Conservation (phyloP, 2,888 invertebrate species). For the Tenodera sinensis region DNA sequence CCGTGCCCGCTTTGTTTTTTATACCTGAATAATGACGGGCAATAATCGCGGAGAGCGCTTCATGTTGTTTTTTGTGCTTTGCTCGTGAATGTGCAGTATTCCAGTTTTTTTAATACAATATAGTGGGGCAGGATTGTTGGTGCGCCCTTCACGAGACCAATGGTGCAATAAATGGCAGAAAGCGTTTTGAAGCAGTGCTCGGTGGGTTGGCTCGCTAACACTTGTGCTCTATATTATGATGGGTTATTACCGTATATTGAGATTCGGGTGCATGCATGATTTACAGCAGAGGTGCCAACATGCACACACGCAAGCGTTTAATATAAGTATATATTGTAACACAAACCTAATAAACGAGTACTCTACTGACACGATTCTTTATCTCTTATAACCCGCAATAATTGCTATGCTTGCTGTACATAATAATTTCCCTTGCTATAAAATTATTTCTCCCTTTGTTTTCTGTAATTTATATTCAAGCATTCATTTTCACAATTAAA, state of each 20-base stretch:
- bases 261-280: neutral
- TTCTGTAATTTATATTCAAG: neutral
- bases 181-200: neutral
- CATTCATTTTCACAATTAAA: too few relatives aligned
- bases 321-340: neutral
- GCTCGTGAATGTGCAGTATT: neutral
- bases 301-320: neutral
- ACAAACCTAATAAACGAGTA: neutral
- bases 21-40: constrained; percentile 21
- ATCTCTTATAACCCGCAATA: neutral
- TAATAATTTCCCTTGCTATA: neutral
- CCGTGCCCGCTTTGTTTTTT: constrained; percentile 2
- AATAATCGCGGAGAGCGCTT: constrained; percentile 19
- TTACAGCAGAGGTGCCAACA: neutral
- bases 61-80: constrained; percentile 12
- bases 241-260: neutral
- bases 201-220: neutral
- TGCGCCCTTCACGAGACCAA: constrained; percentile 12
- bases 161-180: constrained; percentile 20
- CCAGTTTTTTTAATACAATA: neutral
- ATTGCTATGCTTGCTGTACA: neutral
- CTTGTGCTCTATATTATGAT: constrained; percentile 4
- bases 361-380: neutral
- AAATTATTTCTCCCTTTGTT: neutral
- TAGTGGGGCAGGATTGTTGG: neutral